A percentile compares a stretch with the other conserved stretches of the same genome.
phyloP scores from a whole-genome alignment of 2,113 vertebrate genomes.

The Centropus unirufus region DNA sequence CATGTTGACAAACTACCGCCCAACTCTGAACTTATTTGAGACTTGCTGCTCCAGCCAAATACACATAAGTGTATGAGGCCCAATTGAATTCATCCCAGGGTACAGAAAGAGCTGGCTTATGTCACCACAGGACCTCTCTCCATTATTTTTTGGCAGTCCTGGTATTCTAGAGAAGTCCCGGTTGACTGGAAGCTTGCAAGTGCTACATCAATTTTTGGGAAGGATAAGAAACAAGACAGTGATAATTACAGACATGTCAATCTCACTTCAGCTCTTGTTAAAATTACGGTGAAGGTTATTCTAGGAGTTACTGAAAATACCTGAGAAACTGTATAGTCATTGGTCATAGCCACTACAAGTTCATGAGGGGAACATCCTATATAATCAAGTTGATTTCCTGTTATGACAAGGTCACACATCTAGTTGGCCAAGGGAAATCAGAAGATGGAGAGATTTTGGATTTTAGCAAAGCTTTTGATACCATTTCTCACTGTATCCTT shows the following conservation, averaged over 20 bases:
- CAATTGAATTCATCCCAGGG: not conserved
- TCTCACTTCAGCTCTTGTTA: not conserved
- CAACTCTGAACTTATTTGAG: too few species aligned
- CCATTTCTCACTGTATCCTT: not conserved
- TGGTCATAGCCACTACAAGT: not conserved
- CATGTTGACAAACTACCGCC: too few species aligned
- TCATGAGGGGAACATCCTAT: not conserved
- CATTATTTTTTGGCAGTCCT: not conserved
- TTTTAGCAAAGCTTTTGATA: not conserved
- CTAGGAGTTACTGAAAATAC: not conserved
- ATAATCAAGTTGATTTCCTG: not conserved
- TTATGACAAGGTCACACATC: not conserved
- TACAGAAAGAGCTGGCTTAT: not conserved
- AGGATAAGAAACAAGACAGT: not conserved
- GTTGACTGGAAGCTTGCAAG: not conserved
- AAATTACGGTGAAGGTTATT: not conserved
- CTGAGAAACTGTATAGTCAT: not conserved
- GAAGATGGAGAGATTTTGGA: not conserved
- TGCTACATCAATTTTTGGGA: not conserved
- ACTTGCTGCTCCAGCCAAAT: too few species aligned
- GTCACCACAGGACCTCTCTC: fast-evolving
- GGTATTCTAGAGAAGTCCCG: not conserved
- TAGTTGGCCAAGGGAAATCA: not conserved
- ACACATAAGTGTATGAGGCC: not conserved
- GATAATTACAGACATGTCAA: not conserved